These are phyloP conservation scores for Neelides folsomi DNA, from an alignment of 2,888 invertebrate genomes.

Conservation along the genomic window DNA sequence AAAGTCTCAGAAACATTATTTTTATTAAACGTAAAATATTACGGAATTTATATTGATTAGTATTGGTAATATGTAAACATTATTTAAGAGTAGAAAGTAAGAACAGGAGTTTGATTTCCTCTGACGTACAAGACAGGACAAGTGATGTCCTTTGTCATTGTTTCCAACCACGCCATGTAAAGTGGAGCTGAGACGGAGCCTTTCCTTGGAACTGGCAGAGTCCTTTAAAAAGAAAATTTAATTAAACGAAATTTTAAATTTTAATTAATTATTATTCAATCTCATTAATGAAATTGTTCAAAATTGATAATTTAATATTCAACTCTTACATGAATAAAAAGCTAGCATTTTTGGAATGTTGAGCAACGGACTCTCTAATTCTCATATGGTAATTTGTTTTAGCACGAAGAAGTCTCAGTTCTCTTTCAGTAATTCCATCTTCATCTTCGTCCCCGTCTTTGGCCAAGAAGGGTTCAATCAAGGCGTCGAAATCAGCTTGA, in stretches of 20 bases:
- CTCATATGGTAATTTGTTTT: slow-evolving; percentile 80
- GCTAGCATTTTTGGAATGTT: slow-evolving; percentile 65
- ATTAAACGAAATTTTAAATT: no score
- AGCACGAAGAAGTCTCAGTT: slow-evolving; percentile 63
- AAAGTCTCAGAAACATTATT: background rate
- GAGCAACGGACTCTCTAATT: slow-evolving; percentile 64
- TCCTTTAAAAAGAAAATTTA: no score
- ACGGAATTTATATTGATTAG: background rate
- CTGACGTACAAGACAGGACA: slow-evolving; percentile 44
- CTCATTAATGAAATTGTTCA: slow-evolving; percentile 30
- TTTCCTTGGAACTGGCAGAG: slow-evolving; percentile 84
- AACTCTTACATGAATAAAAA: slow-evolving; percentile 72
- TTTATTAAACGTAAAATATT: no score
- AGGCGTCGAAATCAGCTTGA: slow-evolving; percentile 30
- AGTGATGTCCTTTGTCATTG: slow-evolving; percentile 69
- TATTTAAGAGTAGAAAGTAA: slow-evolving; percentile 35
- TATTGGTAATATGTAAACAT: background rate
- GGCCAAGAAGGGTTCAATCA: slow-evolving; percentile 24
- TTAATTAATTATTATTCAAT: no score
- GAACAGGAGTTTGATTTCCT: slow-evolving; percentile 34
- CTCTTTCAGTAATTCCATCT: slow-evolving; percentile 49
- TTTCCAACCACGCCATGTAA: slow-evolving; percentile 92
- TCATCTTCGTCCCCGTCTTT: background rate
- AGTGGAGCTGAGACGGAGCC: slow-evolving; percentile 76
- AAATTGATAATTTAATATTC: background rate